Evolutionary conservation across 2,888 invertebrate genomes (phyloP).

Genomic region (Scaptomyza polygonia): DNA sequence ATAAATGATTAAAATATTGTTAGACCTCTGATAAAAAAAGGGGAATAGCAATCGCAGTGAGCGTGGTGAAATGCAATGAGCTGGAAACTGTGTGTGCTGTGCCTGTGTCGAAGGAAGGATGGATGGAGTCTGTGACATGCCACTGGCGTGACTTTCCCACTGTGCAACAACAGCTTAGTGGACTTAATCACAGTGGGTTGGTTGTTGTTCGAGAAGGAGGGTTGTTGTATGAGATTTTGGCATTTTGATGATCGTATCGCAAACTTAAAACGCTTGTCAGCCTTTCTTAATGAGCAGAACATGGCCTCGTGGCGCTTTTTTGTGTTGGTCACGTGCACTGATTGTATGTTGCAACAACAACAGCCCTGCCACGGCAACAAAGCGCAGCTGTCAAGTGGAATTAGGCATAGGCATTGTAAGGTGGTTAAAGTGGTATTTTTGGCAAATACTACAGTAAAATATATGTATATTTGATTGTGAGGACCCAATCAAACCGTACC

Average conservation of each 20-base stretch:
- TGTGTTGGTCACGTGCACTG: slow-evolving; percentile 67
- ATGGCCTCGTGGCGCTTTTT: slow-evolving; percentile 62
- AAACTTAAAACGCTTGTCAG: slow-evolving; percentile 71
- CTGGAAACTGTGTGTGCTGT: slow-evolving; percentile 56
- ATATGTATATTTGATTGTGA: slow-evolving; percentile 4
- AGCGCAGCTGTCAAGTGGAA: slow-evolving; percentile 66
- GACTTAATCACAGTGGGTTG: slow-evolving; percentile 37
- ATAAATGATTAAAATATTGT: background rate
- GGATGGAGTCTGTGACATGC: slow-evolving; percentile 36
- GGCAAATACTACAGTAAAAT: background rate
- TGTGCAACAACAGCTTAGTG: slow-evolving; percentile 57
- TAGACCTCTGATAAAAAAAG: background rate
- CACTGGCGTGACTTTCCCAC: slow-evolving; percentile 61
- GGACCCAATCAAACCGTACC: slow-evolving; percentile 61
- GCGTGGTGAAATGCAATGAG: slow-evolving; percentile 51
- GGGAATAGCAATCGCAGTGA: slow-evolving; percentile 1
- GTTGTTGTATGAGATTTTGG: slow-evolving; percentile 32
- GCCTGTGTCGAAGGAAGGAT: slow-evolving; percentile 27
- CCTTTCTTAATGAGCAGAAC: slow-evolving; percentile 73
- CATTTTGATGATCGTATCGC: slow-evolving; percentile 70
- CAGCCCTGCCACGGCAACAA: slow-evolving; percentile 21
- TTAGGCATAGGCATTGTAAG: slow-evolving; percentile 30
- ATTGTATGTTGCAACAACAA: slow-evolving; percentile 36
- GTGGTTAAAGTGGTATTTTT: slow-evolving; percentile 44
- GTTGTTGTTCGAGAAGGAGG: slow-evolving; percentile 11